Conservation (phyloP, 2,797 vertebrate genomes). For the Leptatherina wallacei region DNA sequence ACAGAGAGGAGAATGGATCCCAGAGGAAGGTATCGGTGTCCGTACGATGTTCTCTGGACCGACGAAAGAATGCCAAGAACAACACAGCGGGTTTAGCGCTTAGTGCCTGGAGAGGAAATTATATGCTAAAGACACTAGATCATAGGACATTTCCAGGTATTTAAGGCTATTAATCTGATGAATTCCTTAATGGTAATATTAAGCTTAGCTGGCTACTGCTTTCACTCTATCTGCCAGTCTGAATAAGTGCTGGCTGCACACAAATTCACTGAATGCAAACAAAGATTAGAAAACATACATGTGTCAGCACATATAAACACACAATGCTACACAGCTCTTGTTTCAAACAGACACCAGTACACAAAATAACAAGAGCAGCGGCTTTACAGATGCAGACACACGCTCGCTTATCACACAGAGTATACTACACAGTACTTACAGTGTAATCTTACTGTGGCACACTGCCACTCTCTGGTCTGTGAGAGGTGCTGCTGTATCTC, state of each 20-base stretch:
- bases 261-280: background rate
- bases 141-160: slow-evolving; percentile 78
- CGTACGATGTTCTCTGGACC: slow-evolving; percentile 71
- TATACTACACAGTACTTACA: slow-evolving; percentile 17
- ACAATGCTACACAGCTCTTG: background rate
- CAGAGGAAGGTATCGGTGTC: slow-evolving; percentile 79
- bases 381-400: slow-evolving; percentile 29
- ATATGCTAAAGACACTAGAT: slow-evolving; percentile 72
- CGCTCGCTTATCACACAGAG: slow-evolving; percentile 17
- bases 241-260: slow-evolving; percentile 26
- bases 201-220: slow-evolving; percentile 68
- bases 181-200: slow-evolving; percentile 77
- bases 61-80: slow-evolving; percentile 74
- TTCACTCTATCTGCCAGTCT: slow-evolving; percentile 50
- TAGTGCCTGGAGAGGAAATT: slow-evolving; percentile 75
- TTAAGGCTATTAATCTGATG: slow-evolving; percentile 75
- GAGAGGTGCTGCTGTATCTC: slow-evolving; percentile 65
- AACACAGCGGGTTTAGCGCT: slow-evolving; percentile 81
- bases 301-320: slow-evolving; percentile 16
- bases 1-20: slow-evolving; percentile 75
- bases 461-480: slow-evolving; percentile 81
- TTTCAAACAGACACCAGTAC: slow-evolving; percentile 17
- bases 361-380: slow-evolving; percentile 30
- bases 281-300: slow-evolving; percentile 16
- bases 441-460: slow-evolving; percentile 71